These are phyloP conservation scores for Copidosoma aretas DNA, from an alignment of 2,888 invertebrate species.

Conservation along the genomic window DNA sequence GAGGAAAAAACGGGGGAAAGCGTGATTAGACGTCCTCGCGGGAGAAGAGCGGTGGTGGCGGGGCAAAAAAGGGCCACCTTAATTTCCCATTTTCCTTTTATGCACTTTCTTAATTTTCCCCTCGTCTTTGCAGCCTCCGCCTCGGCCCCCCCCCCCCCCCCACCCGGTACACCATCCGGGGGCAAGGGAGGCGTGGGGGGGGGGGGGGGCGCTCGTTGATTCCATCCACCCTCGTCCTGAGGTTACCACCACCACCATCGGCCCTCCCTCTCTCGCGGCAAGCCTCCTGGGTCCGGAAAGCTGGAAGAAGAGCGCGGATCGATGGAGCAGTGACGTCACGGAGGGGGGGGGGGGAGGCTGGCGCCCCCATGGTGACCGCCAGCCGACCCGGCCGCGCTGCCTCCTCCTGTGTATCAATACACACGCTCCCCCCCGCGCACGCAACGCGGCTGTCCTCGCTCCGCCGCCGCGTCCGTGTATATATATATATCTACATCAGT, in stretches of 20 bases:
- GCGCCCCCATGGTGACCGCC: constrained; percentile 61
- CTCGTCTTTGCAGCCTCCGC: constrained; percentile 1
- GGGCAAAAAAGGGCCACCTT: constrained; percentile 27
- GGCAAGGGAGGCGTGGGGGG: no score
- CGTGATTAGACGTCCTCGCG: neutral
- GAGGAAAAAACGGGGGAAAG: no score
- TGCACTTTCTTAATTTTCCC: constrained; percentile 39
- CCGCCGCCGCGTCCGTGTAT: no score
- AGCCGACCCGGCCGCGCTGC: constrained; percentile 58
- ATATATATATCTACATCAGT: no score
- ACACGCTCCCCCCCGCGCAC: constrained; percentile 42
- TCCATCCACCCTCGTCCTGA: constrained; percentile 3
- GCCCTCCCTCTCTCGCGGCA: constrained; percentile 3
- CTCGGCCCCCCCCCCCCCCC: neutral
- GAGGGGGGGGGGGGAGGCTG: constrained; percentile 60
- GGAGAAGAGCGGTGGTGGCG: neutral
- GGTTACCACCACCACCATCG: constrained; percentile 4
- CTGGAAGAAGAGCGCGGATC: constrained; percentile 47
- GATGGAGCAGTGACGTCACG: constrained; percentile 63
- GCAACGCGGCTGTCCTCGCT: neutral
- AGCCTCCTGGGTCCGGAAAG: constrained; percentile 6
- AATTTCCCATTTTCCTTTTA: constrained; percentile 40
- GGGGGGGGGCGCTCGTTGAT: neutral
- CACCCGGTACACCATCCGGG: neutral
- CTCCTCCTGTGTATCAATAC: constrained; percentile 41